A percentile compares a stretch with the other conserved stretches of the same genome.
Evolutionary conservation across 2,113 vertebrate genomes (phyloP).

Genomic region (Machaerirhynchus nigripectus): DNA sequence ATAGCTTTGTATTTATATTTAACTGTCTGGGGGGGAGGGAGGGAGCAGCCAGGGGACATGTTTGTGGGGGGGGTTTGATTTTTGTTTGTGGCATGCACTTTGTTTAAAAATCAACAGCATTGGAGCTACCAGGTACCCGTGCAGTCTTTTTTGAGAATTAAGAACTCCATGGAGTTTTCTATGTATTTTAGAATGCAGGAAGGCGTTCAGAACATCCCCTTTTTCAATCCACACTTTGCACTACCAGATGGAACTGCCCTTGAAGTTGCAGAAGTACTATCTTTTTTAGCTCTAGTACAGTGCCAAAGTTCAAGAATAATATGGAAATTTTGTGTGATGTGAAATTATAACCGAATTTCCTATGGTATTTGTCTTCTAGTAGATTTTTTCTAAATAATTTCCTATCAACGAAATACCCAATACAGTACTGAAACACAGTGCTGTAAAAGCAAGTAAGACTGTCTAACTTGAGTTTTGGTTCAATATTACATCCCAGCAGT

Average conservation of each 20-base stretch:
- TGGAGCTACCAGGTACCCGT: neutral
- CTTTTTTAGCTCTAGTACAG: neutral
- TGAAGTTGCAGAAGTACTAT: neutral
- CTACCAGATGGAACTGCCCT: neutral
- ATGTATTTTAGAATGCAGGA: neutral
- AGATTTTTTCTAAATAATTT: neutral
- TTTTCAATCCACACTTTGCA: neutral
- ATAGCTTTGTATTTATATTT: neutral
- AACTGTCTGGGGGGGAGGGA: accelerated
- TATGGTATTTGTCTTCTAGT: neutral
- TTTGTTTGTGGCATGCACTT: neutral
- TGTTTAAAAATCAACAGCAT: neutral
- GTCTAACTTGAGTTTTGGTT: neutral
- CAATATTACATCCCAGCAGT: neutral
- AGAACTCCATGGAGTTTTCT: neutral
- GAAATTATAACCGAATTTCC: neutral
- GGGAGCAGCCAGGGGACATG: accelerated
- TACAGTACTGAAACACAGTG: neutral
- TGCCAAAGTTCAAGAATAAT: neutral
- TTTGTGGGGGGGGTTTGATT: neutral
- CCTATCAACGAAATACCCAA: neutral
- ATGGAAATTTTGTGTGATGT: neutral
- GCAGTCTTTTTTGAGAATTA: neutral
- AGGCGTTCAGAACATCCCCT: neutral
- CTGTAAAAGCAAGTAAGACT: neutral